Evolutionary conservation across 30 jellyfish, hydroid and myxozoan species (phyloP).

Genomic region (Pseudorhiza aurosa): DNA sequence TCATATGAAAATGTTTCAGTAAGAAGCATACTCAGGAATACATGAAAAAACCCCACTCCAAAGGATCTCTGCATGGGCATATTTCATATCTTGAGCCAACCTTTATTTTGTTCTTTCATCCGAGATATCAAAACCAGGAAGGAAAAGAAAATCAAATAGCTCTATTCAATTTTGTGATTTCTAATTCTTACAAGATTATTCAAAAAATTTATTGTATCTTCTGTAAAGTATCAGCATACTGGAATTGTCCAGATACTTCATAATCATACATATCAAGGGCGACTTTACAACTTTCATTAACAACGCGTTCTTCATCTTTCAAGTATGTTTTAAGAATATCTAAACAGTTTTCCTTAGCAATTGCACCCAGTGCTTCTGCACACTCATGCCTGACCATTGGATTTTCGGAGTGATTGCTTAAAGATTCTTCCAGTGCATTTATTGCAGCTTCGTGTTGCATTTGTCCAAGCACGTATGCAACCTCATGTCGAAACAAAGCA

Average conservation of each 20-base stretch:
- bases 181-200: neutral
- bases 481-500: constrained; percentile 94
- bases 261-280: constrained; percentile 95
- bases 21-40: too few relatives aligned
- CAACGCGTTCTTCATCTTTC: constrained; percentile 79
- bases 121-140: too few relatives aligned
- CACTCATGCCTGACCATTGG: constrained; percentile 99
- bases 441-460: constrained; percentile 85
- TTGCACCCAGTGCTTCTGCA: constrained; percentile 98
- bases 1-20: too few relatives aligned
- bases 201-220: neutral
- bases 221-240: constrained; percentile 82
- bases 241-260: constrained; percentile 89
- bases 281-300: constrained; percentile 90
- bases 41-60: too few relatives aligned
- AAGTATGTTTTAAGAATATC: constrained; percentile 28
- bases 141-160: too few relatives aligned
- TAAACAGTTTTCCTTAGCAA: constrained; percentile 87
- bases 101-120: too few relatives aligned
- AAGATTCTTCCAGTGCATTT: constrained; percentile 56
- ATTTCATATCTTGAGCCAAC: too few relatives aligned
- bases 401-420: constrained; percentile 63
- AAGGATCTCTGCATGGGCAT: too few relatives aligned
- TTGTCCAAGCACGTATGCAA: constrained; percentile 98
- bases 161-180: neutral